Base-by-base conservation (phyloP, 1,140 invertebrate genomes). In the Pteromalus puparum region DNA sequence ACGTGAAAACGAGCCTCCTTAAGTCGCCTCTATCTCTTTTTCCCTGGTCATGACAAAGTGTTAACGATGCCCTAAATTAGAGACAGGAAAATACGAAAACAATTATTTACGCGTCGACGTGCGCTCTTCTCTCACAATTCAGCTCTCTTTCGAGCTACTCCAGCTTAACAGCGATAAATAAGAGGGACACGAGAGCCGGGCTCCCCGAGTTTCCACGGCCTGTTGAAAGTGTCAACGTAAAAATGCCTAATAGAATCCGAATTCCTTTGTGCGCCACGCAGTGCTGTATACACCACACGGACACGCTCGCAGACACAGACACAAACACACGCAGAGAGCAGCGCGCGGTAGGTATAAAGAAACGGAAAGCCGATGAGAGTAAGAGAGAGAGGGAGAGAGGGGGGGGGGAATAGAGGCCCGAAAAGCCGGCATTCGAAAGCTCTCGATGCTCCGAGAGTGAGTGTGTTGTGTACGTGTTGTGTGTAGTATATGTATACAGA, bases 221-320 rank as follows among this genome's bases (percentile, higher is more conserved):
- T 78, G 74, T 76, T 76, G 81, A 76, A 68, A 83, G 82, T 83
- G 82, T 83, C 82, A 83, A 61, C 76, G 76, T 83, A 78, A 83
- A 83, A 78, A 78, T 78, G 76, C 42, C 82, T 83, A 83, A 78
- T 83, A 79, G 75, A 83, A 73, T 79, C 42, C 67, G 75, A 79
- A 79, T 78, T 78, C 82, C 75, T 83, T 83, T 83, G 76, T 83
- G 18, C 42, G 24, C 28, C 46, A 73, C 42, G 1, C 67, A 34
- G 42, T 81, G 21, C 28, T 53, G 30, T 34, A 34, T 34, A 42
- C 38, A 9, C 38, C 38, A 42, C 9, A 79, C 34, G 53, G 26
- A 53, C 30, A 18, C 30, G 77, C 13, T 12, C 75, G 9, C n/a
- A 5, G 2, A 34, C 34, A 42, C 13, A 53, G 2, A 24, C 61